A percentile compares a stretch with the other conserved stretches of the same genome.
phyloP scores from a whole-genome alignment of 1,140 invertebrate genomes.

The Lutraria rhynchaena region DNA sequence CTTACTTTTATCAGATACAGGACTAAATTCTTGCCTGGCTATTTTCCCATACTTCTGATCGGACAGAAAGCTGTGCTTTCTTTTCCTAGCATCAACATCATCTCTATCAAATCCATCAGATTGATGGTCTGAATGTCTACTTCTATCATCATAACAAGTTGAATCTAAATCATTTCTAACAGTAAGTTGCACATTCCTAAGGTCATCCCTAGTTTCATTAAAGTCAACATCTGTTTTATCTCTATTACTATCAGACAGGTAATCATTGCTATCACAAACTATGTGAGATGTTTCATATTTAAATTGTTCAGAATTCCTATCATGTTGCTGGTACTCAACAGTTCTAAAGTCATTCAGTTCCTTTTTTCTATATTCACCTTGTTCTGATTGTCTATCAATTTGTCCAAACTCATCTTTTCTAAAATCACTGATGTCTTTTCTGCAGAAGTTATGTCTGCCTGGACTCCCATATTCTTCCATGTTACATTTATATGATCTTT shows the following conservation, averaged over 20 bases:
- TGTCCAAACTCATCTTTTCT: neutral
- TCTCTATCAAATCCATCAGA: no score
- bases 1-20: constrained; percentile 25
- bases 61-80: constrained; percentile 35
- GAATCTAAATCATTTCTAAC: neutral
- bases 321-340: no score
- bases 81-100: constrained; percentile 12
- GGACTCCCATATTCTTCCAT: neutral
- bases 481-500: neutral
- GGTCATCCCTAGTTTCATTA: neutral
- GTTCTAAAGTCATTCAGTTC: neutral
- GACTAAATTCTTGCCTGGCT: constrained; percentile 12
- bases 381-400: neutral
- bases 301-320: no score
- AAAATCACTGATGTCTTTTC: neutral
- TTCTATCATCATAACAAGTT: no score
- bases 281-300: no score
- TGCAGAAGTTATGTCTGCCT: neutral
- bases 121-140: no score
- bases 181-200: neutral
- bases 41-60: neutral
- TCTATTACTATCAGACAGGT: no score
- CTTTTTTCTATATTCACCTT: neutral
- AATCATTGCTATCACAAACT: no score
- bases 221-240: no score